Base-by-base conservation (phyloP, 2,797 vertebrate genomes). In the Sebastes diaconus region DNA sequence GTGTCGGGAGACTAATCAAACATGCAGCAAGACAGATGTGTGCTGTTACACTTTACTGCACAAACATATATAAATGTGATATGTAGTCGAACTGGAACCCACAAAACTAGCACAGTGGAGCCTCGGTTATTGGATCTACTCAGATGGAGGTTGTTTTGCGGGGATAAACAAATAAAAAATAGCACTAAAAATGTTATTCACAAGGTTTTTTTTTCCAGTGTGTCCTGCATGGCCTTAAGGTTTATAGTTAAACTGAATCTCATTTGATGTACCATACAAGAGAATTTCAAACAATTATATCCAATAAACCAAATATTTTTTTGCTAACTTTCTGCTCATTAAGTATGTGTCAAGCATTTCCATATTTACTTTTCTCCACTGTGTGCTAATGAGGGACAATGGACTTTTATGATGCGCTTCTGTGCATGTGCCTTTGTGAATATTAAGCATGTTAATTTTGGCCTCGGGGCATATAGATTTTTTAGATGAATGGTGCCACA, bases 1-100 rank as follows among this genome's bases (percentile, higher is more conserved):
- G 6, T 76, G 86, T 91, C 87, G 73, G 73, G 84, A 88, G 78
- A 85, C 84, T 75, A 92, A 92, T 88, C 89, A 90, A 89, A 94
- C 63, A 68, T 36, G 75, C 72, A 80, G 81, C 50, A 72, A 92
- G 89, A 90, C 84, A 87, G 87, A 92, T 92, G 90, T 78, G 86
- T 76, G 73, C 70, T 10, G 86, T 87, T 85, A 71, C 86, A 90
- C 89, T 89, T 90, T 65, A 69, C 80, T 84, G 86, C 88, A 78
- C 89, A 88, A 58, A 88, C 68, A 46, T 65, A 76, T 68, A 74
- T 32, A 83, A 57, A 69, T 65, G 52, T 63, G 63, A 73, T 70
- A 65, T 27, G 68, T 39, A 67, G 75, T 72, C 25, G 5, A 63
- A 75, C 50, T 65, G 67, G 54, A 85, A 64, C 0, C 34, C 42